Percentiles rank a stretch among this genome's conserved stretches.
These are phyloP conservation scores for Phaenicophaeus curvirostris DNA, from an alignment of 2,797 vertebrate species.

Conservation along the genomic window DNA sequence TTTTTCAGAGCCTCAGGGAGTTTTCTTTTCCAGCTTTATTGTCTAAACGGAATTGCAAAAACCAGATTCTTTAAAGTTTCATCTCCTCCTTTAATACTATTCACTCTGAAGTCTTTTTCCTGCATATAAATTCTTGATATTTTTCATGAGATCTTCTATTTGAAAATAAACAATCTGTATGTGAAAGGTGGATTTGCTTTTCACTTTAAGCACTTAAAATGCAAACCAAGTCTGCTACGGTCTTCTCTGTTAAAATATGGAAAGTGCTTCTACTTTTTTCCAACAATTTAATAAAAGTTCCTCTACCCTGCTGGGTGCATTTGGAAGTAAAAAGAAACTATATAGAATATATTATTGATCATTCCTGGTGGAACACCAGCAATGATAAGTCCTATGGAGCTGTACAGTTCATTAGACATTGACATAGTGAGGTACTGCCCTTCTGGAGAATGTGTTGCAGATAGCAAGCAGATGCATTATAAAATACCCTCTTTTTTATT, in stretches of 20 bases:
- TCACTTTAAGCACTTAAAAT: background rate
- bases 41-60: slow-evolving; percentile 37
- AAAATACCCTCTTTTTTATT: slow-evolving; percentile 46
- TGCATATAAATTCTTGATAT: background rate
- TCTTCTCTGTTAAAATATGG: slow-evolving; percentile 51
- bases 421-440: slow-evolving; percentile 32
- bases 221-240: slow-evolving; percentile 17
- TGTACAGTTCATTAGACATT: slow-evolving; percentile 71
- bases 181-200: background rate
- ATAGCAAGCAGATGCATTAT: slow-evolving; percentile 6
- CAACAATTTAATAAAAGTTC: slow-evolving; percentile 54
- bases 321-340: slow-evolving; percentile 70
- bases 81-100: slow-evolving; percentile 47
- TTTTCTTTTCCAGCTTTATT: slow-evolving; percentile 68
- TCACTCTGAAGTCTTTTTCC: slow-evolving; percentile 31
- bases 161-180: slow-evolving; percentile 12
- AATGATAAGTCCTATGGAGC: slow-evolving; percentile 51
- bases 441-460: slow-evolving; percentile 8
- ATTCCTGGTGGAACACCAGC: slow-evolving; percentile 50
- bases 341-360: slow-evolving; percentile 67
- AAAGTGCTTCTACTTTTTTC: slow-evolving; percentile 48
- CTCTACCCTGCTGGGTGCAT: slow-evolving; percentile 57
- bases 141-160: background rate
- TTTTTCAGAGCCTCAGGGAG: slow-evolving; percentile 56
- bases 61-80: slow-evolving; percentile 52